Conservation (phyloP, 2,888 invertebrate species). For the Plebejus argus region DNA sequence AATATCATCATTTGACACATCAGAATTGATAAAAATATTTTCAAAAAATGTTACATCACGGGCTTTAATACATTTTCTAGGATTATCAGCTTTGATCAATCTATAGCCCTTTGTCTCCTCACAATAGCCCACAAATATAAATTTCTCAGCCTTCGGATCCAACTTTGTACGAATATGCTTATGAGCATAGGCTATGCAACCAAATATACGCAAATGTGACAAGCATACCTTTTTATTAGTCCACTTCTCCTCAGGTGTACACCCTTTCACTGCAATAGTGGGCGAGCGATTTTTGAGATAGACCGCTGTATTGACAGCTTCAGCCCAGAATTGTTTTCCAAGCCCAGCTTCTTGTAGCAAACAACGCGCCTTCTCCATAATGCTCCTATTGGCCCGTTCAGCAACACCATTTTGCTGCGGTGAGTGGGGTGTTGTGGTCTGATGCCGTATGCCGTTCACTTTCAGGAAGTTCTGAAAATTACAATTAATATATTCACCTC, state of each 20-base stretch:
- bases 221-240: slow-evolving; percentile 30
- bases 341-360: no score
- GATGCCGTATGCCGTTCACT: no score
- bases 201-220: slow-evolving; percentile 34
- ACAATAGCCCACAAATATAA: slow-evolving; percentile 33
- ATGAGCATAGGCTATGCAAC: slow-evolving; percentile 35
- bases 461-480: no score
- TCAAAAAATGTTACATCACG: slow-evolving; percentile 23
- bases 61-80: slow-evolving; percentile 26
- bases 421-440: no score
- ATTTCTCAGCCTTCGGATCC: slow-evolving; percentile 35
- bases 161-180: slow-evolving; percentile 32
- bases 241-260: slow-evolving; percentile 38
- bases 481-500: no score
- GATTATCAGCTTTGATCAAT: slow-evolving; percentile 34
- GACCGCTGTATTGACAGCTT: slow-evolving; percentile 39
- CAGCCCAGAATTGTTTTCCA: no score
- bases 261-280: slow-evolving; percentile 32
- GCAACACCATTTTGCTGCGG: no score
- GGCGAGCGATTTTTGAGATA: slow-evolving; percentile 40
- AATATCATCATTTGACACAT: slow-evolving; percentile 8
- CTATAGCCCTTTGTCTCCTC: slow-evolving; percentile 37
- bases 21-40: no score
- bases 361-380: no score
- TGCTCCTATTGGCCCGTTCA: no score